Base-by-base conservation (phyloP, 2,797 vertebrate genomes). In the Tapirus indicus region DNA sequence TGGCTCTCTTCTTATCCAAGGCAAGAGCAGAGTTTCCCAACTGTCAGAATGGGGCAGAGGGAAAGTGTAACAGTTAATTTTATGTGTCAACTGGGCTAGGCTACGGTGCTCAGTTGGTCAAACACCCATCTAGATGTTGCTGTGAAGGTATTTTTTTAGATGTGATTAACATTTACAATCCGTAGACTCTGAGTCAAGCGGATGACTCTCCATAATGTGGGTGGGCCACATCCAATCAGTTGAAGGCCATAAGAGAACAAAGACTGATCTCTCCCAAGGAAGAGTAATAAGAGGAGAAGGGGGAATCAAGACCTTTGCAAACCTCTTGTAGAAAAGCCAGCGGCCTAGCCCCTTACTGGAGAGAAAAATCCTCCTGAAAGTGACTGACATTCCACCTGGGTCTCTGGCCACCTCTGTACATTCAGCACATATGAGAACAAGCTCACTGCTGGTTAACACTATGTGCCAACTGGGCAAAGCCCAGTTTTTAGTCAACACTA, bases 281-380 rank as follows among this genome's bases (percentile, higher is more conserved):
- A n/a, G 47, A 88, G 84, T 58, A 95, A 68, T 93, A 83, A 82
- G 69, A 86, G 72, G 23, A 27, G 47, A 93, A 54, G 18, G 60
- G 77, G 32, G 71, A 88, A 77, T 92, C 56, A 56, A 83, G 83
- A 97, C 97, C 95, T 96, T 95, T 94, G 91, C 83, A 91, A 14
- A 17, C 16, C 49, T 82, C 88, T 64, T 71, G 49, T 23, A 20
- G 92, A 86, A 85, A 93, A 97, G 21, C 52, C 66, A 29, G 16
- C 21, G 58, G 32, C 64, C 82, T 71, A 11, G 6, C 21, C 83
- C 52, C 27, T 79, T 41, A 1, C 78, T 78, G 35, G 58, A 78
- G 44, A 75, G 87, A 95, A 91, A 47, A 38, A 47, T 47, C 93
- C 12, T 82, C 78, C 60, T n/a, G 72, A 74, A 94, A 94, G 79